phyloP scores from a whole-genome alignment of 2,888 invertebrate species.

The Acleris emargana region DNA sequence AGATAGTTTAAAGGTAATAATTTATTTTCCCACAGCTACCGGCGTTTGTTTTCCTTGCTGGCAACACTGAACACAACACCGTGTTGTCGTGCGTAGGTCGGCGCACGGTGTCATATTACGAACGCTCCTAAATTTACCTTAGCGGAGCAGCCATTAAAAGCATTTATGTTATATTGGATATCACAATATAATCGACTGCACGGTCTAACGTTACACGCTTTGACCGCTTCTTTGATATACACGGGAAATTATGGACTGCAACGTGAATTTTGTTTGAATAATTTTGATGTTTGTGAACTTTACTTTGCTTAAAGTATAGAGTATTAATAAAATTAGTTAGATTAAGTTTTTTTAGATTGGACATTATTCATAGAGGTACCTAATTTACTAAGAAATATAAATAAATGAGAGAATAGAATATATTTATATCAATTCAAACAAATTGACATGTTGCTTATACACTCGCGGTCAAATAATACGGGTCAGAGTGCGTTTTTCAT shows the following conservation, averaged over 20 bases:
- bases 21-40: constrained; percentile 34
- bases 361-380: too few relatives aligned
- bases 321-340: too few relatives aligned
- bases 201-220: constrained; percentile 53
- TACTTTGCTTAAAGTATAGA: not conserved
- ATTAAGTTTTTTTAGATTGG: too few relatives aligned
- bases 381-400: not conserved
- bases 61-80: constrained; percentile 60
- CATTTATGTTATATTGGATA: constrained; percentile 79
- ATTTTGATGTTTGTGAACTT: not conserved
- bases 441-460: too few relatives aligned
- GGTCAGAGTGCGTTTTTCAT: too few relatives aligned
- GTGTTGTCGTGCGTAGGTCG: constrained; percentile 60
- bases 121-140: constrained; percentile 83
- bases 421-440: too few relatives aligned
- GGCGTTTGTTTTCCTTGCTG: constrained; percentile 51
- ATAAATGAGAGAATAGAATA: not conserved
- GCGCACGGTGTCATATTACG: constrained; percentile 63
- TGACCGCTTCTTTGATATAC: constrained; percentile 36
- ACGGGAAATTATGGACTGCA: not conserved
- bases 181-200: constrained; percentile 66
- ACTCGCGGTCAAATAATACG: too few relatives aligned
- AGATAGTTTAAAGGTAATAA: constrained; percentile 25
- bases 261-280: not conserved
- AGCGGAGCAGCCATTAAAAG: constrained; percentile 78